Percentiles rank a stretch among this genome's conserved stretches.
phyloP scores from a whole-genome alignment of 2,797 vertebrate species.

The Uromys caudimaculatus region DNA sequence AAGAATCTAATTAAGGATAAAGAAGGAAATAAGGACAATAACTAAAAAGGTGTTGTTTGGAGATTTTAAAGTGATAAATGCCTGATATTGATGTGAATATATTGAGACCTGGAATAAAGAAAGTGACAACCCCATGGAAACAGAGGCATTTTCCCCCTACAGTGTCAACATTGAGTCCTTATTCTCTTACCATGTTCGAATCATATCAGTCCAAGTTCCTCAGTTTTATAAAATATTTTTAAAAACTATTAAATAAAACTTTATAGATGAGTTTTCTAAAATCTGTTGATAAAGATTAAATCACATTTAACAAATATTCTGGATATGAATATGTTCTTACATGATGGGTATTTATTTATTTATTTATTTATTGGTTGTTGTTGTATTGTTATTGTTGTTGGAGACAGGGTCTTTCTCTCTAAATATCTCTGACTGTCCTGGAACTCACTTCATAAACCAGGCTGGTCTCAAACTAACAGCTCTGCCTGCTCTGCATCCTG shows the following conservation, averaged over 20 bases:
- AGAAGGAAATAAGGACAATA: slow-evolving; percentile 32
- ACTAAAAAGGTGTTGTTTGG: slow-evolving; percentile 26
- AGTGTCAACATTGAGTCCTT: not conserved
- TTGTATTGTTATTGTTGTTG: not conserved
- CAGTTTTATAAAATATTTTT: not conserved
- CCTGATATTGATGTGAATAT: not conserved
- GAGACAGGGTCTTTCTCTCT: not conserved
- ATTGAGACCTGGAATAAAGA: not conserved
- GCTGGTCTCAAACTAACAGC: not conserved
- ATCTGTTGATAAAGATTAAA: not conserved
- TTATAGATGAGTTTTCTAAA: not conserved
- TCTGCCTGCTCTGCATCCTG: not conserved
- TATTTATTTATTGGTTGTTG: too few species aligned
- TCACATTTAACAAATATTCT: not conserved
- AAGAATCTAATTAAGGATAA: slow-evolving; percentile 54
- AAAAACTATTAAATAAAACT: not conserved
- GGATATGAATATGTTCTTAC: not conserved
- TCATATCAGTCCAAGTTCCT: not conserved
- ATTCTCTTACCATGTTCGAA: not conserved
- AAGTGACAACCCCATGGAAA: not conserved
- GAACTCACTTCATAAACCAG: not conserved
- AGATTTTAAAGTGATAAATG: slow-evolving; percentile 46
- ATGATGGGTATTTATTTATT: not conserved
- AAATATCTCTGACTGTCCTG: not conserved
- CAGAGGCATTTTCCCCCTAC: not conserved